Percentiles rank a stretch among this genome's conserved stretches.
These are phyloP conservation scores for Megalurothrips usitatus DNA, from an alignment of 2,888 invertebrate species.

Conservation along the genomic window DNA sequence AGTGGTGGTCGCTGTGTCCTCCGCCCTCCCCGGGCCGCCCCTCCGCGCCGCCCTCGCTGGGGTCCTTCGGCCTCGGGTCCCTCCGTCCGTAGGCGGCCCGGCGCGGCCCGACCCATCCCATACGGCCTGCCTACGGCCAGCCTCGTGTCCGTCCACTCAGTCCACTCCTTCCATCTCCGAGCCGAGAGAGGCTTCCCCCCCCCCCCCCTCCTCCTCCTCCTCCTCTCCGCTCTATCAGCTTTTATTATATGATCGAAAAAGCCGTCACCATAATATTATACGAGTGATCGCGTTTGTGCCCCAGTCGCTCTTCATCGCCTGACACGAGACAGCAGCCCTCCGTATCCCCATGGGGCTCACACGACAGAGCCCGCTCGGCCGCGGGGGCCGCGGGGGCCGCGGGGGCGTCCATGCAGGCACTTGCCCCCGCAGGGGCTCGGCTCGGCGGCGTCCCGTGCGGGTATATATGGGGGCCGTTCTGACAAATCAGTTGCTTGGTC, in stretches of 20 bases:
- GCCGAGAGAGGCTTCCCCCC: not conserved
- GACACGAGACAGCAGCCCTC: not conserved
- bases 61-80: not conserved
- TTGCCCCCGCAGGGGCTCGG: not conserved
- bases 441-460: not conserved
- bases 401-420: not conserved
- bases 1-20: no score
- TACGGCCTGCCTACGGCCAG: not conserved
- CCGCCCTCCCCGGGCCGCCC: no score
- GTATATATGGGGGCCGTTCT: not conserved
- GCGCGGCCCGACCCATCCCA: not conserved
- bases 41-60: no score
- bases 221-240: constrained; percentile 21
- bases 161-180: not conserved
- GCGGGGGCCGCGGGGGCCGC: not conserved
- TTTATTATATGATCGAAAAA: constrained; percentile 24
- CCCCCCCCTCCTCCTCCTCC: not conserved
- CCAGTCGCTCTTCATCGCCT: constrained; percentile 11
- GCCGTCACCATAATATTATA: constrained; percentile 23
- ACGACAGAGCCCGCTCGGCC: not conserved
- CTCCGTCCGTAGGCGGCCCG: not conserved
- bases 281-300: not conserved
- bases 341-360: not conserved
- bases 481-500: constrained; percentile 10
- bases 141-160: not conserved